phyloP scores from a whole-genome alignment of 2,113 vertebrate species.

The Stercorarius parasiticus region DNA sequence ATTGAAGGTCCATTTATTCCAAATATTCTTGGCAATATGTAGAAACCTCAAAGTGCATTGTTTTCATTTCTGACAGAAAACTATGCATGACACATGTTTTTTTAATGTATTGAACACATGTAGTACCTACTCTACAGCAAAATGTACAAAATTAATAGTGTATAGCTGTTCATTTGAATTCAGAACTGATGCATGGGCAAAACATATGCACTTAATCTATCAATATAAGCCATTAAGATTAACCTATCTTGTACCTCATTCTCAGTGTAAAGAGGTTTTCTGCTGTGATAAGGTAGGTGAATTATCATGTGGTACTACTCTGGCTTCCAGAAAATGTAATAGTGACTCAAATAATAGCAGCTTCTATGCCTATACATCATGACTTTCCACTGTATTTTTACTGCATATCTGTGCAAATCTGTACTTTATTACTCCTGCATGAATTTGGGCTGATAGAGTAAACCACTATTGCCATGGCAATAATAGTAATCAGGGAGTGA shows the following conservation, averaged over 20 bases:
- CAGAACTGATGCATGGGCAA: background rate
- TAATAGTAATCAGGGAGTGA: background rate
- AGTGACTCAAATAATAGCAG: background rate
- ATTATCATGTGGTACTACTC: background rate
- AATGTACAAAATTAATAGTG: background rate
- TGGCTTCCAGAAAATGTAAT: background rate
- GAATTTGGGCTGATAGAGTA: background rate
- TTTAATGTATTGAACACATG: background rate
- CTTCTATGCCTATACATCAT: background rate
- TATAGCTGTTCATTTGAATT: conserved; percentile 11
- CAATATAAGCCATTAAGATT: conserved; percentile 23
- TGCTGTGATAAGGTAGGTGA: background rate
- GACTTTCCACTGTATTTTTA: background rate
- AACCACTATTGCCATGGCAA: background rate
- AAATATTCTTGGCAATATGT: background rate
- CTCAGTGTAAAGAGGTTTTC: conserved; percentile 7
- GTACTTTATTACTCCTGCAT: background rate
- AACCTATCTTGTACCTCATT: background rate
- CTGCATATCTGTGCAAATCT: background rate
- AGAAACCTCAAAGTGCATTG: conserved; percentile 1
- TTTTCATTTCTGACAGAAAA: conserved; percentile 44
- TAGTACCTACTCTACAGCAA: background rate
- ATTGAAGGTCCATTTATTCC: background rate
- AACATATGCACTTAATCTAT: conserved; percentile 4
- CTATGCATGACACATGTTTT: background rate